A percentile compares a stretch with the other conserved stretches of the same genome.
These are phyloP conservation scores for Trachymyrmex septentrionalis DNA, from an alignment of 1,140 invertebrate genomes.

Conservation along the genomic window DNA sequence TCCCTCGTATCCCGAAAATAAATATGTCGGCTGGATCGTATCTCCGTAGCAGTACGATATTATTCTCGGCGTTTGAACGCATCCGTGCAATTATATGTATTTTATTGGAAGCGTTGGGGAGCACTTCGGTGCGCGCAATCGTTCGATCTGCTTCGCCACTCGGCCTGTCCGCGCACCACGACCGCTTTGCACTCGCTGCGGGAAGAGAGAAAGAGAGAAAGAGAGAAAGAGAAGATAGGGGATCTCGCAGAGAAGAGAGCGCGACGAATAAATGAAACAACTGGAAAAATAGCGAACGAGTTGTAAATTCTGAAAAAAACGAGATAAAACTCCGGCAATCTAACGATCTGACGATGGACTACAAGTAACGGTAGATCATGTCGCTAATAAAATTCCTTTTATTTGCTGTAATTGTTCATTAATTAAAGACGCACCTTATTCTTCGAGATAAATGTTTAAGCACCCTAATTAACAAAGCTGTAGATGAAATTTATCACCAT, in stretches of 20 bases:
- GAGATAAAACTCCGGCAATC: not conserved
- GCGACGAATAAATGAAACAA: conserved; percentile 11
- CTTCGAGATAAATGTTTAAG: not conserved
- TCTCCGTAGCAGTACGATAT: conserved; percentile 68
- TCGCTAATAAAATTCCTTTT: conserved; percentile 45
- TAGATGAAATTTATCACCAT: not conserved
- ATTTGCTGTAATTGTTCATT: conserved; percentile 33
- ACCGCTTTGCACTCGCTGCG: conserved; percentile 37
- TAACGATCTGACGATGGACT: conserved; percentile 37
- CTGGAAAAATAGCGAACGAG: conserved; percentile 39
- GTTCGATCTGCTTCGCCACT: conserved; percentile 79
- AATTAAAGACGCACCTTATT: conserved; percentile 39
- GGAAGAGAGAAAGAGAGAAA: conserved; percentile 22
- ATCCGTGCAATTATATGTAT: conserved; percentile 82
- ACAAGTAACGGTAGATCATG: conserved; percentile 27
- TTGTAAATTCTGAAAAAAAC: conserved; percentile 49
- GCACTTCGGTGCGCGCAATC: conserved; percentile 79
- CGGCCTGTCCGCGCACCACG: conserved; percentile 53
- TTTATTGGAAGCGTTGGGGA: conserved; percentile 79
- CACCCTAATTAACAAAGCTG: conserved; percentile 2
- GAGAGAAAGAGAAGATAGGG: conserved; percentile 39
- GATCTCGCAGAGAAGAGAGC: conserved; percentile 2
- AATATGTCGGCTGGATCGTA: conserved; percentile 67
- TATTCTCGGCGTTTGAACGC: conserved; percentile 66
- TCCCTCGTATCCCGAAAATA: conserved; percentile 46